These are phyloP conservation scores for Callipepla californica DNA, from an alignment of 2,113 vertebrate genomes.

Conservation along the genomic window DNA sequence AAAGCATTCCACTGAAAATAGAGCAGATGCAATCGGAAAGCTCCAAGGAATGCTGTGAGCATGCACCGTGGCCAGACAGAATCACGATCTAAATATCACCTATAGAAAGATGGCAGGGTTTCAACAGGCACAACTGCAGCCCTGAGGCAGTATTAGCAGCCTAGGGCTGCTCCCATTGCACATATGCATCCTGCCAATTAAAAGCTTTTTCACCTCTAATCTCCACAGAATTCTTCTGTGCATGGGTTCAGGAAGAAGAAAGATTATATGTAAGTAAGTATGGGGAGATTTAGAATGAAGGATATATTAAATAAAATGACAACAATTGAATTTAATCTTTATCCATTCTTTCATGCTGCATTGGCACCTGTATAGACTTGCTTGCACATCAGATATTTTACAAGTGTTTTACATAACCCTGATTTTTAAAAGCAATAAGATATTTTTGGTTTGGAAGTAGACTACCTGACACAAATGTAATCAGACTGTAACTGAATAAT, in stretches of 20 bases:
- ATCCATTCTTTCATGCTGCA: neutral
- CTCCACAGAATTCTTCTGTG: neutral
- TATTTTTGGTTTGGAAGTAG: neutral
- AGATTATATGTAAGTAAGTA: neutral
- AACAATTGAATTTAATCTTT: neutral
- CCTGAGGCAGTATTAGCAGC: neutral
- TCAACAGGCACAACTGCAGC: neutral
- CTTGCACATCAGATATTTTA: neutral
- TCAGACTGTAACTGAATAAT: neutral
- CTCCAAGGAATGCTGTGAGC: neutral
- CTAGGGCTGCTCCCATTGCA: neutral
- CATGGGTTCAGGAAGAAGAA: neutral
- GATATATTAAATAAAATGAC: neutral
- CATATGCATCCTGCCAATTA: neutral
- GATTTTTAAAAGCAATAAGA: neutral
- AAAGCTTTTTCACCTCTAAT: neutral
- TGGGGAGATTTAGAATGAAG: neutral
- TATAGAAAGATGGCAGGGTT: neutral
- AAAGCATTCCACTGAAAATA: neutral
- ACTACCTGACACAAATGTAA: neutral
- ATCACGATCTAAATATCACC: neutral
- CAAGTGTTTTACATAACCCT: neutral
- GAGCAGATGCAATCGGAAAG: neutral
- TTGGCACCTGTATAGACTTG: neutral
- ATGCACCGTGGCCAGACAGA: rapidly evolving